A percentile compares a stretch with the other conserved stretches of the same genome.
phyloP scores from a whole-genome alignment of 2,888 invertebrate genomes.

The Caenorhabditis sp. region DNA sequence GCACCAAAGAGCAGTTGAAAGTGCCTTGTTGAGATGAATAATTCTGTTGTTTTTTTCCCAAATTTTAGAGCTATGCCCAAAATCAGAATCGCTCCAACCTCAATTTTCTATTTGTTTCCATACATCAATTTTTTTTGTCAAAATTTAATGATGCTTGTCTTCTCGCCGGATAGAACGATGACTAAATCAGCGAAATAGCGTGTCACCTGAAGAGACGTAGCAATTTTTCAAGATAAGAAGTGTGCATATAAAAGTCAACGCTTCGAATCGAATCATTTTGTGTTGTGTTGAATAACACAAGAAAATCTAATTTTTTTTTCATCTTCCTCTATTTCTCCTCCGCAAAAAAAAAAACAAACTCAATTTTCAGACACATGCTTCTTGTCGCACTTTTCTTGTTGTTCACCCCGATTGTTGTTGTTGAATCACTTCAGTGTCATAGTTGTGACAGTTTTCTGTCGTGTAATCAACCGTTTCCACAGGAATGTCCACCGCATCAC shows the following conservation, averaged over 20 bases:
- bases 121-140: neutral
- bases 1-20: too few relatives aligned
- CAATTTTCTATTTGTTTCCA: neutral
- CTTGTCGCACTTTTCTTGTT: neutral
- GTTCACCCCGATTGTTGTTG: neutral
- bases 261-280: neutral
- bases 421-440: conserved; percentile 5
- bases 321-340: neutral
- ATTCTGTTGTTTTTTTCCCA: too few relatives aligned
- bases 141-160: conserved; percentile 1
- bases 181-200: neutral
- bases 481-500: conserved; percentile 18
- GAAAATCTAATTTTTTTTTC: conserved; percentile 3
- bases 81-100: too few relatives aligned
- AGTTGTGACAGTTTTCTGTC: conserved; percentile 23
- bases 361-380: neutral
- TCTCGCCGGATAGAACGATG: neutral
- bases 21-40: too few relatives aligned
- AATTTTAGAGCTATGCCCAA: too few relatives aligned
- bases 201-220: neutral
- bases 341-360: neutral
- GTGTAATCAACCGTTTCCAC: conserved; percentile 13
- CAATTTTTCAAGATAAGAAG: neutral
- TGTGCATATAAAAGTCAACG: neutral
- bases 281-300: neutral